Percentiles rank a stretch among this genome's conserved stretches.
Conservation (phyloP, 2,113 vertebrate genomes). For the Rhinoderma darwinii region DNA sequence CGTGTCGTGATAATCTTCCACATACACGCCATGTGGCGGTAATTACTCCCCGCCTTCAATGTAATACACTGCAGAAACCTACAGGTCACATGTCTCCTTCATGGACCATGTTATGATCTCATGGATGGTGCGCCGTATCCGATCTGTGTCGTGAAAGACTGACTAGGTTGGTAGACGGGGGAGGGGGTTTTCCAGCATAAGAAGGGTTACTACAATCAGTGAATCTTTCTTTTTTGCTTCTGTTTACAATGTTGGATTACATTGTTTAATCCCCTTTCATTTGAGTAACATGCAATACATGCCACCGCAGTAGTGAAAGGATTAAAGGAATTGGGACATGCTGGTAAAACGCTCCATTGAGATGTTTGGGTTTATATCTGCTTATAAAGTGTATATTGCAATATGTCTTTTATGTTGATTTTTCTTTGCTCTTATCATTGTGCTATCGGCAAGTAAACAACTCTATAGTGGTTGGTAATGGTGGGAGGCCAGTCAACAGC, state of each 20-base stretch:
- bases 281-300: conserved; percentile 31
- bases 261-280: conserved; percentile 47
- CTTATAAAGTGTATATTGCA: neutral
- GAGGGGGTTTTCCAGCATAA: neutral
- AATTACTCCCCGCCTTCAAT: conserved; percentile 5
- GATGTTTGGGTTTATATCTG: neutral
- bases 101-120: neutral
- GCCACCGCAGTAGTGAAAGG: conserved; percentile 21
- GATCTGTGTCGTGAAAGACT: neutral
- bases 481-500: neutral
- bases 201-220: conserved; percentile 11
- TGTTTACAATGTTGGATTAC: conserved; percentile 47
- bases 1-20: neutral
- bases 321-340: conserved; percentile 41
- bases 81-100: neutral
- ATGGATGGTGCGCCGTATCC: neutral
- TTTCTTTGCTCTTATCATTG: neutral
- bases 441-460: neutral
- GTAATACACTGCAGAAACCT: neutral
- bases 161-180: neutral
- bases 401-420: neutral
- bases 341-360: neutral
- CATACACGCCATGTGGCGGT: neutral
- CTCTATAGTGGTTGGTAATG: neutral
- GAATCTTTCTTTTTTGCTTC: conserved; percentile 8